Conservation (phyloP, 1,140 invertebrate species). For the Nephotettix cincticeps region DNA sequence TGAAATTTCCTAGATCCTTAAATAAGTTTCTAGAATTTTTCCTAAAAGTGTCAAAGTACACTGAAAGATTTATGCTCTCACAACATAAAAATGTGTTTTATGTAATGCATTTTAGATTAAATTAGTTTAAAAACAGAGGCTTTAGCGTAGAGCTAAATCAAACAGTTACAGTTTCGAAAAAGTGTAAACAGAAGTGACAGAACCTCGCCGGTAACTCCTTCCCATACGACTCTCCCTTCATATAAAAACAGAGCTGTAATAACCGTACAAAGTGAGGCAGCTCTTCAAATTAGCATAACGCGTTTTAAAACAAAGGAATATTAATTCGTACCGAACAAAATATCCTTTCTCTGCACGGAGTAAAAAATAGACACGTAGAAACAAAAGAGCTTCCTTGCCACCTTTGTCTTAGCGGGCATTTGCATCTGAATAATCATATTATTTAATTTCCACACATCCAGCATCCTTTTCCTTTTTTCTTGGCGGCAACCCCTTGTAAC, state of each 20-base stretch:
- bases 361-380: slow-evolving; percentile 16
- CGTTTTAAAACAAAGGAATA: slow-evolving; percentile 29
- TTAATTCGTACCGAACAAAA: slow-evolving; percentile 29
- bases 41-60: too few relatives aligned
- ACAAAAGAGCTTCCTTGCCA: slow-evolving; percentile 25
- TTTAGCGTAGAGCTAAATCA: too few relatives aligned
- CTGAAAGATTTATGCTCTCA: too few relatives aligned
- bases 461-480: slow-evolving; percentile 10
- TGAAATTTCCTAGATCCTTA: too few relatives aligned
- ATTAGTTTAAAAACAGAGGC: too few relatives aligned
- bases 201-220: too few relatives aligned
- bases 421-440: slow-evolving; percentile 29
- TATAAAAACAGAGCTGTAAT: not conserved
- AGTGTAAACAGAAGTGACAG: too few relatives aligned
- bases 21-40: too few relatives aligned
- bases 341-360: slow-evolving; percentile 21
- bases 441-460: slow-evolving; percentile 26
- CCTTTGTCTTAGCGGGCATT: slow-evolving; percentile 24
- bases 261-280: slow-evolving; percentile 5
- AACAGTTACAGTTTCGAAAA: too few relatives aligned
- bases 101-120: too few relatives aligned
- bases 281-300: slow-evolving; percentile 28
- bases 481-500: not conserved
- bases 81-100: too few relatives aligned
- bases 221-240: not conserved